Conservation (phyloP, 2,888 invertebrate genomes). For the Andrena bucephala region DNA sequence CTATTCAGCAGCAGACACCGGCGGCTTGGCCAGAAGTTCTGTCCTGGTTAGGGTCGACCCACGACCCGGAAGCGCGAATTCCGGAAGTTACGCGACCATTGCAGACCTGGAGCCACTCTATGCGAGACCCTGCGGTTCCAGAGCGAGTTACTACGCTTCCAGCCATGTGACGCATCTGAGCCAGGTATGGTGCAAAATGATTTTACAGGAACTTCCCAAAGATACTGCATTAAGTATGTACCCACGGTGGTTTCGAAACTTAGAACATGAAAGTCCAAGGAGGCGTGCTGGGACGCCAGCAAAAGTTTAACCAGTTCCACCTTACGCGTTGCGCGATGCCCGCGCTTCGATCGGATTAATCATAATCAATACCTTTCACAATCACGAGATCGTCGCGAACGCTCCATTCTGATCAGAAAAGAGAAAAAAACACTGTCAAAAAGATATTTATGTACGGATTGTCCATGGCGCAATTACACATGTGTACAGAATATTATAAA, state of each 20-base stretch:
- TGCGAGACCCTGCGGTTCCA: constrained; percentile 86
- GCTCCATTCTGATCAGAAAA: too few species aligned
- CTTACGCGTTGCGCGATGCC: neutral
- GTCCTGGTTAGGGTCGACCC: constrained; percentile 92
- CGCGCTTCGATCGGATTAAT: neutral
- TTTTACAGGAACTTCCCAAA: constrained; percentile 32
- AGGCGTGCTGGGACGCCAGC: neutral
- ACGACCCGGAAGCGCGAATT: constrained; percentile 90
- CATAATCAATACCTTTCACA: neutral
- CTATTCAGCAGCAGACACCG: constrained; percentile 90
- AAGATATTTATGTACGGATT: too few species aligned
- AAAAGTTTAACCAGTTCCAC: constrained; percentile 19
- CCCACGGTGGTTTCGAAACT: neutral
- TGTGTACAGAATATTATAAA: too few species aligned
- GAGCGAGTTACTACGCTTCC: constrained; percentile 92
- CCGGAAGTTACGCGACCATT: constrained; percentile 93
- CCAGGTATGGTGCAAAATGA: constrained; percentile 86
- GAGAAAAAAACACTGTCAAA: too few species aligned
- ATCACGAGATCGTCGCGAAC: too few species aligned
- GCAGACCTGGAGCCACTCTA: constrained; percentile 89
- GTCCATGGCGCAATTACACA: too few species aligned
- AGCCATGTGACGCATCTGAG: constrained; percentile 91
- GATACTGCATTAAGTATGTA: constrained; percentile 42
- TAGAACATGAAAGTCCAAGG: neutral
- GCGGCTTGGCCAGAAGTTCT: constrained; percentile 90